Evolutionary conservation across 2,113 vertebrate species (phyloP).

Genomic region (Rousettus leschenaultii): DNA sequence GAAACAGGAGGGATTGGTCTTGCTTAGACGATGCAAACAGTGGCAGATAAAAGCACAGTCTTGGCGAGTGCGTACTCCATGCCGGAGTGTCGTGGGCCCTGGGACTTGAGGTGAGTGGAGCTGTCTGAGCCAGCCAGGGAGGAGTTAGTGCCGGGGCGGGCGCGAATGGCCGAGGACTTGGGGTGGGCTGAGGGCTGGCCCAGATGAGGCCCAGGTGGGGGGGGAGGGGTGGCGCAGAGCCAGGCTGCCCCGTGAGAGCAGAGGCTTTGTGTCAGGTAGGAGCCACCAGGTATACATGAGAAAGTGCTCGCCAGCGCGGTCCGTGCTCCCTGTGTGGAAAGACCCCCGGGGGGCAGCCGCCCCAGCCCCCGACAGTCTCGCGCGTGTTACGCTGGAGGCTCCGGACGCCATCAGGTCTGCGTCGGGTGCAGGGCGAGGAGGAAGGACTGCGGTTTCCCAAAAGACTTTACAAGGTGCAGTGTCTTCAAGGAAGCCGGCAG

Average conservation of each 20-base stretch:
- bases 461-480: neutral
- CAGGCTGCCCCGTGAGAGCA: neutral
- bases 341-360: neutral
- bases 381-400: neutral
- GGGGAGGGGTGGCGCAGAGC: neutral
- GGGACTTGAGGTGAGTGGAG: neutral
- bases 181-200: neutral
- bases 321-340: neutral
- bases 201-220: no score
- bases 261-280: neutral
- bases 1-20: neutral
- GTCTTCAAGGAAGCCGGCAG: neutral
- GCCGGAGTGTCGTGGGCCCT: neutral
- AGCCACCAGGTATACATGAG: no score
- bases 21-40: neutral
- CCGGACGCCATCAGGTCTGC: neutral
- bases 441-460: neutral
- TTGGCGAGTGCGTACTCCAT: neutral
- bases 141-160: neutral
- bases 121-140: neutral
- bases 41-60: neutral
- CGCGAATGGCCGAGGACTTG: neutral
- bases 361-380: neutral
- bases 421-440: neutral
- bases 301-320: neutral